phyloP scores from a whole-genome alignment of 30 jellyfish, hydroid and myxozoan species.

The Euphysa ruthae region DNA sequence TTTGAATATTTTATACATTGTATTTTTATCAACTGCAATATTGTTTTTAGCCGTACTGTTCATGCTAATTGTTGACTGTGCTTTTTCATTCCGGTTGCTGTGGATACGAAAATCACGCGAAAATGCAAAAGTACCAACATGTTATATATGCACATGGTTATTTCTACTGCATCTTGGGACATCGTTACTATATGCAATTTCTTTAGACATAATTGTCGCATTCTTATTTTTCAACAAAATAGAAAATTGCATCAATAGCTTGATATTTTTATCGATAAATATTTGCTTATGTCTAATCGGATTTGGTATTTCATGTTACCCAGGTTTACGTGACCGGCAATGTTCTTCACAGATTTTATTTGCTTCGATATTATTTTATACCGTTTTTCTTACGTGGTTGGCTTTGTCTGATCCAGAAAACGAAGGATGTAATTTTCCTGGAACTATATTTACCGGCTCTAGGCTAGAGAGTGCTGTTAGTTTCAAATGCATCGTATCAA shows the following conservation, averaged over 20 bases:
- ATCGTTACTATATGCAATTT: slow-evolving; percentile 65
- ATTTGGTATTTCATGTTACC: slow-evolving; percentile 46
- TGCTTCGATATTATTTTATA: slow-evolving; percentile 48
- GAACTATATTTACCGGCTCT: slow-evolving; percentile 90
- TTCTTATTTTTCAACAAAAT: slow-evolving; percentile 76
- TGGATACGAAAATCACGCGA: slow-evolving; percentile 71
- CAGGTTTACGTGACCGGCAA: slow-evolving; percentile 44
- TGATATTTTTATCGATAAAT: slow-evolving; percentile 38
- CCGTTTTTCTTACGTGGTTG: slow-evolving; percentile 69
- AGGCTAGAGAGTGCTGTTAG: slow-evolving; percentile 48
- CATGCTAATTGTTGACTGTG: slow-evolving; percentile 44
- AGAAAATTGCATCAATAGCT: slow-evolving; percentile 48
- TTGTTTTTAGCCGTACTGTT: slow-evolving; percentile 47
- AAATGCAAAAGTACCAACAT: slow-evolving; percentile 66
- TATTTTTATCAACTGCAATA: slow-evolving; percentile 31
- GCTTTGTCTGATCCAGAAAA: slow-evolving; percentile 93
- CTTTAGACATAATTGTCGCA: slow-evolving; percentile 67
- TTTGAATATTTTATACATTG: slow-evolving; percentile 36
- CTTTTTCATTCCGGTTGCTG: slow-evolving; percentile 68
- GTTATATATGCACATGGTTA: slow-evolving; percentile 94
- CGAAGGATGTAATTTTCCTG: slow-evolving; percentile 74
- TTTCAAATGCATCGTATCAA: slow-evolving; percentile 49
- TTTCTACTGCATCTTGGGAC: slow-evolving; percentile 68
- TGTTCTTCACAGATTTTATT: slow-evolving; percentile 67
- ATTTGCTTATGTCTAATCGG: slow-evolving; percentile 58